Percentiles rank a stretch among this genome's conserved stretches.
Conservation (phyloP, 2,888 invertebrate species). For the Cataglyphis albicans region DNA sequence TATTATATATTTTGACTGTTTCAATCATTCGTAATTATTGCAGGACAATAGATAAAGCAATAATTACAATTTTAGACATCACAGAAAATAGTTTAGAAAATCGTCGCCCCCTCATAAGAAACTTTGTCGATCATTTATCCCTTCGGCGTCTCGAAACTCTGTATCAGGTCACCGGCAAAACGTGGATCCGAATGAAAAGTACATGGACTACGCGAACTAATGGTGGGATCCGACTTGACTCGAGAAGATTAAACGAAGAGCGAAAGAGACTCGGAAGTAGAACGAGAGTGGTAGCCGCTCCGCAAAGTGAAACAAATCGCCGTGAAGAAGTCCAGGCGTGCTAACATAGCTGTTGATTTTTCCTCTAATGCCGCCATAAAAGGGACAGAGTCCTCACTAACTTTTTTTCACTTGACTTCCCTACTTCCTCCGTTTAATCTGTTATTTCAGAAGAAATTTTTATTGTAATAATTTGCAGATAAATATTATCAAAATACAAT, state of each 20-base stretch:
- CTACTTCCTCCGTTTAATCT: background rate
- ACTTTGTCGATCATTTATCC: slow-evolving; percentile 47
- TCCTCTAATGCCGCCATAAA: slow-evolving; percentile 57
- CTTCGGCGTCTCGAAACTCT: slow-evolving; percentile 33
- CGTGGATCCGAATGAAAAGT: slow-evolving; percentile 46
- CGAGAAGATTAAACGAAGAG: slow-evolving; percentile 74
- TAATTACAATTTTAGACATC: background rate
- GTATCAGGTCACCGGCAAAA: slow-evolving; percentile 38
- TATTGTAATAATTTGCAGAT: background rate
- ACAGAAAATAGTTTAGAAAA: slow-evolving; percentile 28
- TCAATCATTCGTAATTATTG: background rate
- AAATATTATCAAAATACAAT: slow-evolving; percentile 2
- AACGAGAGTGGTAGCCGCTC: slow-evolving; percentile 58
- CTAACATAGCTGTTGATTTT: slow-evolving; percentile 67
- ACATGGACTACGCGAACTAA: slow-evolving; percentile 68
- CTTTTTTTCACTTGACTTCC: slow-evolving; percentile 49
- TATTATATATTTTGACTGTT: background rate
- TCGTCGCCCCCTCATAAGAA: slow-evolving; percentile 26
- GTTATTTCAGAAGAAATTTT: slow-evolving; percentile 18
- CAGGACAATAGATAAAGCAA: background rate
- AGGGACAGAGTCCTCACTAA: slow-evolving; percentile 43
- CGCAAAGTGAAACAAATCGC: slow-evolving; percentile 76
- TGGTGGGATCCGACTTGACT: slow-evolving; percentile 69
- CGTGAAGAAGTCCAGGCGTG: slow-evolving; percentile 60
- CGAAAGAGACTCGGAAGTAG: slow-evolving; percentile 67